Evolutionary conservation across 1,140 invertebrate species (phyloP).

Genomic region (Meteorus sp.): DNA sequence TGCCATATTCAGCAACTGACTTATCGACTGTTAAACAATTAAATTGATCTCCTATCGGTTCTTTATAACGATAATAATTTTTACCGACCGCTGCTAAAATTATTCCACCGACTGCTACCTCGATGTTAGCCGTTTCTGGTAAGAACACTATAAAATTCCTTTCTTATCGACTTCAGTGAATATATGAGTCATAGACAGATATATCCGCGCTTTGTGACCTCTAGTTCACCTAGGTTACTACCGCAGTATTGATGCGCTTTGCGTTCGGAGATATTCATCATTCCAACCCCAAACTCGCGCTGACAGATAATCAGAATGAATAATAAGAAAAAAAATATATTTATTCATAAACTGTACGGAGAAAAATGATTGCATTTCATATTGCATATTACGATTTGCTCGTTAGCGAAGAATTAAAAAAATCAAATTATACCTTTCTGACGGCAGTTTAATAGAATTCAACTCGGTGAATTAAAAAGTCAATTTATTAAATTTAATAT

Average conservation of each 20-base stretch:
- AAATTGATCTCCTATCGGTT: too few relatives aligned
- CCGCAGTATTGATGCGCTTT: constrained; percentile 15
- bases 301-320: background rate
- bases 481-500: constrained; percentile 19
- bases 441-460: too few relatives aligned
- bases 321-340: background rate
- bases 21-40: too few relatives aligned
- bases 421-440: too few relatives aligned
- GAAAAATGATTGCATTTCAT: background rate
- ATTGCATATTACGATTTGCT: too few relatives aligned
- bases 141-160: background rate
- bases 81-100: too few relatives aligned
- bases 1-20: too few relatives aligned
- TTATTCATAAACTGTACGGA: too few relatives aligned
- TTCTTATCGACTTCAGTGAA: background rate
- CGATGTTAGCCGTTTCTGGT: background rate
- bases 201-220: constrained; percentile 12
- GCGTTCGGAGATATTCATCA: constrained; percentile 1
- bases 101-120: too few relatives aligned
- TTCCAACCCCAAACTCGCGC: background rate
- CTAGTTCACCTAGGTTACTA: constrained; percentile 18
- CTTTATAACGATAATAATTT: too few relatives aligned
- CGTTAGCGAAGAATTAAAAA: too few relatives aligned
- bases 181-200: too few relatives aligned
- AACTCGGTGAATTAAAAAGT: constrained; percentile 8